A percentile compares a stretch with the other conserved stretches of the same genome.
Evolutionary conservation across 2,797 vertebrate species (phyloP).

Genomic region (Brotogeris chrysoptera): DNA sequence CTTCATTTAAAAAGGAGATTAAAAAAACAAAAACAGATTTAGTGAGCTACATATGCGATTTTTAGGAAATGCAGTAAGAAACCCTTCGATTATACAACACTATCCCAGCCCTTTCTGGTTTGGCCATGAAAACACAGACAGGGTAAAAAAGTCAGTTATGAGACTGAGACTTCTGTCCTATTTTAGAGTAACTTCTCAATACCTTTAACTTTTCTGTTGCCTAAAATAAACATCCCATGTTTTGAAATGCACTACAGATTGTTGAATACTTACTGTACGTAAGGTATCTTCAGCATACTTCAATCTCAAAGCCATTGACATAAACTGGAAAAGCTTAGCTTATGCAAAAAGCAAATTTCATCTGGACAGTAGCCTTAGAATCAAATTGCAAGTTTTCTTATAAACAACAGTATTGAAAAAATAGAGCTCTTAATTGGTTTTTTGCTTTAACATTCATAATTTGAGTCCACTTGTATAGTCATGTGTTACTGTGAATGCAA

Average conservation of each 20-base stretch:
- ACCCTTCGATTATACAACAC: background rate
- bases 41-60: background rate
- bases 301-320: background rate
- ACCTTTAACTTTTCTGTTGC: background rate
- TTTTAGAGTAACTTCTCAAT: background rate
- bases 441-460: background rate
- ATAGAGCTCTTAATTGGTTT: background rate
- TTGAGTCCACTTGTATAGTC: background rate
- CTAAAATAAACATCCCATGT: background rate
- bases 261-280: background rate
- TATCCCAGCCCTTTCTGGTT: background rate
- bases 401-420: background rate
- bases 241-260: background rate
- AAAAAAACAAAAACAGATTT: background rate
- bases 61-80: slow-evolving; percentile 12
- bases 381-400: background rate
- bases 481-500: background rate
- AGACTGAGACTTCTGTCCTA: background rate
- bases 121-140: background rate
- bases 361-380: background rate
- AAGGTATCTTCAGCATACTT: background rate
- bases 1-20: slow-evolving; percentile 6
- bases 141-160: background rate
- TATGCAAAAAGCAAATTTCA: background rate
- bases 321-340: background rate